Evolutionary conservation across 2,888 invertebrate species (phyloP).

Genomic region (Limnephilus marmoratus): DNA sequence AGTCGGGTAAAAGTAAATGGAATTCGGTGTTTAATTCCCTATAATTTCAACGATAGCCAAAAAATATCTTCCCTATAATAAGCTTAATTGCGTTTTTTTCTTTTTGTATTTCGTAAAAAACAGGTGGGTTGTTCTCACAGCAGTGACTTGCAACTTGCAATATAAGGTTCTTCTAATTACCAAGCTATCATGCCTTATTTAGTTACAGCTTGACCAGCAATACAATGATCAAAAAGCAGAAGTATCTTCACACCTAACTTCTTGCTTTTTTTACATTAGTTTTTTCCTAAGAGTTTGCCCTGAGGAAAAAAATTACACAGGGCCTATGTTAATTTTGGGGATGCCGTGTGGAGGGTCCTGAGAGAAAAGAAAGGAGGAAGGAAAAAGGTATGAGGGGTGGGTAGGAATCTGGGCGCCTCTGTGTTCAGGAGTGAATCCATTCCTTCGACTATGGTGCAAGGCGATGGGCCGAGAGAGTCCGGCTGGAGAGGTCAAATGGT

Average conservation of each 20-base stretch:
- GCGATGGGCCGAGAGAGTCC: too few species aligned
- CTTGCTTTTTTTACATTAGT: too few species aligned
- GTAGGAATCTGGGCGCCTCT: too few species aligned
- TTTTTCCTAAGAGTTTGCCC: too few species aligned
- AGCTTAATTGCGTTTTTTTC: background rate
- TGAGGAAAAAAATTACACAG: too few species aligned
- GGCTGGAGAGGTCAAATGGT: too few species aligned
- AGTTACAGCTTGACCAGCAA: background rate
- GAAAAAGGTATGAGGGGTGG: too few species aligned
- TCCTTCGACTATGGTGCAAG: too few species aligned
- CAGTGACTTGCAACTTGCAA: slow-evolving; percentile 2
- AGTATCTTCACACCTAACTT: background rate
- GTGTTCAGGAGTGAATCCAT: too few species aligned
- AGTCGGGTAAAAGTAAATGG: background rate
- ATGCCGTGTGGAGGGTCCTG: too few species aligned
- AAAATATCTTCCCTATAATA: background rate
- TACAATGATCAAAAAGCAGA: background rate
- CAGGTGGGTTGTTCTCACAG: background rate
- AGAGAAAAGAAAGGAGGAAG: too few species aligned
- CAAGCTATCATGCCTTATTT: background rate
- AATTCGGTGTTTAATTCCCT: background rate
- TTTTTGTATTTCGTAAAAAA: background rate
- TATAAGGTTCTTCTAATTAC: background rate
- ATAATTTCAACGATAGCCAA: background rate
- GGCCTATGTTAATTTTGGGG: too few species aligned